Evolutionary conservation across 2,797 vertebrate genomes (phyloP).

Genomic region (Hypotaenidia philippensis): DNA sequence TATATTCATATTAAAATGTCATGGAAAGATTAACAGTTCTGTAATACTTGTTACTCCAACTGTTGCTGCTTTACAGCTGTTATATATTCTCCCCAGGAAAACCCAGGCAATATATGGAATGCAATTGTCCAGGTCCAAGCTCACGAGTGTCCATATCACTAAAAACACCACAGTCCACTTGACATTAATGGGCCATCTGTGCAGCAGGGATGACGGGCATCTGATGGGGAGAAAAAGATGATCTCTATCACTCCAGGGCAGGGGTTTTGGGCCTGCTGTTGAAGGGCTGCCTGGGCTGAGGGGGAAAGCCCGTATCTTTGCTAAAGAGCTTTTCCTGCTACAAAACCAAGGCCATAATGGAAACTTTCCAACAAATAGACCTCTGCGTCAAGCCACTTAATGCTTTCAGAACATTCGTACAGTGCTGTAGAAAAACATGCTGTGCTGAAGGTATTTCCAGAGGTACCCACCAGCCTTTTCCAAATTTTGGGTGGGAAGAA

Average conservation of each 20-base stretch:
- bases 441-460: not conserved
- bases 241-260: not conserved
- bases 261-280: not conserved
- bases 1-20: slow-evolving; percentile 33
- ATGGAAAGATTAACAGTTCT: slow-evolving; percentile 30
- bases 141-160: not conserved
- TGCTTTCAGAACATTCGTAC: not conserved
- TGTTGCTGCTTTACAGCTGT: slow-evolving; percentile 21
- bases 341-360: not conserved
- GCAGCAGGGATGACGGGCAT: not conserved
- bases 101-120: not conserved
- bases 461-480: not conserved
- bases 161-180: slow-evolving; percentile 17
- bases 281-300: not conserved
- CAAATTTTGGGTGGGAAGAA: not conserved
- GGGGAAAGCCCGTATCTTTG: accelerated
- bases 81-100: not conserved
- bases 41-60: slow-evolving; percentile 37
- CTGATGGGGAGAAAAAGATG: not conserved
- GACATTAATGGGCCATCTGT: slow-evolving; percentile 11
- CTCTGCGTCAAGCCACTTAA: not conserved
- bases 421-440: not conserved
- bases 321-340: not conserved
- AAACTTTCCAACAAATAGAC: not conserved
- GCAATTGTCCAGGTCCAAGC: not conserved